phyloP scores from a whole-genome alignment of 2,888 invertebrate genomes.

The Theristus sp. region DNA sequence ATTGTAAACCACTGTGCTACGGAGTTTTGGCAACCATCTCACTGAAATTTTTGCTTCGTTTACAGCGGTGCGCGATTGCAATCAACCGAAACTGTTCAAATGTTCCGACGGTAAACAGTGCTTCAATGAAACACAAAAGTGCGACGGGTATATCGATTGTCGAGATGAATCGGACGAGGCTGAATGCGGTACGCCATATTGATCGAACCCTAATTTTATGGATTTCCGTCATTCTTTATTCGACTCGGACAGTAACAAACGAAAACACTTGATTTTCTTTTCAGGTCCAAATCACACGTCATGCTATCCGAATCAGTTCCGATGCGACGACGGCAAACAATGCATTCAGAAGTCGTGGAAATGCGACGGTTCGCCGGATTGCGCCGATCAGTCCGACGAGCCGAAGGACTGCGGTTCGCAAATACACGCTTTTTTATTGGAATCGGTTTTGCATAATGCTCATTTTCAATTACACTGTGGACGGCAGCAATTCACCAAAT shows the following conservation, averaged over 20 bases:
- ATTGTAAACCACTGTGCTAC: too few species aligned
- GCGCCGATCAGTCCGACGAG: constrained; percentile 13
- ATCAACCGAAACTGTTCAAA: constrained; percentile 41
- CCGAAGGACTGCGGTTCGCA: constrained; percentile 19
- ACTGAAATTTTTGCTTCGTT: too few species aligned
- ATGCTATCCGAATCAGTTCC: constrained; percentile 48
- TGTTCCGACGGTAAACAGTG: constrained; percentile 58
- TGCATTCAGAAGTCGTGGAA: constrained; percentile 56
- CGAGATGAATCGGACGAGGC: constrained; percentile 53
- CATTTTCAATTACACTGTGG: too few species aligned
- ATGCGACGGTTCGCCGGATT: constrained; percentile 45
- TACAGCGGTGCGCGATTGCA: constrained; percentile 1
- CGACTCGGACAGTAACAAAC: too few species aligned
- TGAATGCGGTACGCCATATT: constrained; percentile 54
- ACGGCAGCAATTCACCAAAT: too few species aligned
- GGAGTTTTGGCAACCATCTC: too few species aligned
- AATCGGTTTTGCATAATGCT: too few species aligned
- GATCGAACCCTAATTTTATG: too few species aligned
- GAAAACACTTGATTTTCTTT: too few species aligned
- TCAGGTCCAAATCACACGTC: constrained; percentile 20
- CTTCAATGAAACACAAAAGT: constrained; percentile 65
- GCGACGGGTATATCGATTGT: constrained; percentile 78
- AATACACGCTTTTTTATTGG: too few species aligned
- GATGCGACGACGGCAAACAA: constrained; percentile 63
- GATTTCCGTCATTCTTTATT: too few species aligned